Percentiles rank a stretch among this genome's conserved stretches.
Evolutionary conservation across 2,888 invertebrate genomes (phyloP).

Genomic region (Cepaea hortensis): DNA sequence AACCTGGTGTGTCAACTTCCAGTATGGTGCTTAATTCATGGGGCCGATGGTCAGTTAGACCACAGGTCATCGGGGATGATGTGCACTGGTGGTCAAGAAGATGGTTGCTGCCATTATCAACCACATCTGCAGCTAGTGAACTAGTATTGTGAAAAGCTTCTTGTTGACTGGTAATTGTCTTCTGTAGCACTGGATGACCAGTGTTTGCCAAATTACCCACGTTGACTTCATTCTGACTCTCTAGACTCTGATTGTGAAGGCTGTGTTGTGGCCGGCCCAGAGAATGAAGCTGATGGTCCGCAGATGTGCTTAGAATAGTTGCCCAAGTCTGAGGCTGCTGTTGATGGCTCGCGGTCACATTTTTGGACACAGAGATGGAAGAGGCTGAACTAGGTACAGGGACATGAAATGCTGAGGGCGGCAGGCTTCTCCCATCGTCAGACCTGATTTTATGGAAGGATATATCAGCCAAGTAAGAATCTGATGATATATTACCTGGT

Average conservation of each 20-base stretch:
- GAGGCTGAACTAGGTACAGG: not conserved
- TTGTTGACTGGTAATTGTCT: not conserved
- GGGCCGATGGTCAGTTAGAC: slow-evolving; percentile 43
- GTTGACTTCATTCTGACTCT: not conserved
- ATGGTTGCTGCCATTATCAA: not conserved
- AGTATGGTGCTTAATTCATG: slow-evolving; percentile 68
- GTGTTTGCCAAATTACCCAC: not conserved
- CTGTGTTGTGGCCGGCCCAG: not conserved
- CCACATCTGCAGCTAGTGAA: not conserved
- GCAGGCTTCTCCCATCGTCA: slow-evolving; percentile 13
- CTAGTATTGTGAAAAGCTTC: not conserved
- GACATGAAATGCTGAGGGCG: slow-evolving; percentile 23
- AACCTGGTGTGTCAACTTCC: slow-evolving; percentile 67
- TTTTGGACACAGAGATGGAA: not conserved
- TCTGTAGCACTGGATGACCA: not conserved
- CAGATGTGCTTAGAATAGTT: slow-evolving; percentile 3
- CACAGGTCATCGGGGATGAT: not conserved
- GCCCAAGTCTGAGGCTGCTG: slow-evolving; percentile 34
- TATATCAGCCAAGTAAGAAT: slow-evolving; percentile 45
- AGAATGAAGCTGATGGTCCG: not conserved
- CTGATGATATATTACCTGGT: slow-evolving; percentile 33
- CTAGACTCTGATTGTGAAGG: not conserved
- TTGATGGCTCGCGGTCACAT: not conserved
- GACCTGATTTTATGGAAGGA: slow-evolving; percentile 40
- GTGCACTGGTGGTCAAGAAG: not conserved